Evolutionary conservation across 1,140 invertebrate genomes (phyloP).

Genomic region (Dendrolimus punctatus): DNA sequence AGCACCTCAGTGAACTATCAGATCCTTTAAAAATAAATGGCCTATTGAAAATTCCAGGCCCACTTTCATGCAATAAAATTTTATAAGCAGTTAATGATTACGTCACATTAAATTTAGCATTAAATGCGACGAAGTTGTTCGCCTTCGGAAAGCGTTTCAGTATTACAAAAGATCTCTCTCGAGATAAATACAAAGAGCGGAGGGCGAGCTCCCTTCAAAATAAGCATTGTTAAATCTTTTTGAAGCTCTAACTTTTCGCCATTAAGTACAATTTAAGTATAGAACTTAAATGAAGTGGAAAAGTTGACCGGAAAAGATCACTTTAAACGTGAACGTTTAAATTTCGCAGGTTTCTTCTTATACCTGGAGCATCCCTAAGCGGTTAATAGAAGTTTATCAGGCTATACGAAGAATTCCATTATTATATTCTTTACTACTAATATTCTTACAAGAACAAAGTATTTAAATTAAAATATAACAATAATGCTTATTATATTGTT

Average conservation of each 20-base stretch:
- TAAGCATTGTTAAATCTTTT: constrained; percentile 69
- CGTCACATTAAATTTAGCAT: constrained; percentile 7
- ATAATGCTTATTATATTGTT: too few relatives aligned
- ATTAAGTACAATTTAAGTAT: constrained; percentile 64
- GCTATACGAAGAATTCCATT: too few relatives aligned
- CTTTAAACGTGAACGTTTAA: constrained; percentile 5
- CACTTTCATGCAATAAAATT: constrained; percentile 6
- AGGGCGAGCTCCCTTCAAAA: constrained; percentile 52
- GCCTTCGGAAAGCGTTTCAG: constrained; percentile 23
- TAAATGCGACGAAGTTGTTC: constrained; percentile 14
- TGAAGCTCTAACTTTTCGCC: constrained; percentile 58
- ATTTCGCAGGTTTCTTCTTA: neutral
- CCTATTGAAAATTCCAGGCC: neutral
- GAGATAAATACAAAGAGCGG: constrained; percentile 35
- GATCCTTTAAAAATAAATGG: too few relatives aligned
- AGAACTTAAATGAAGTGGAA: constrained; percentile 68
- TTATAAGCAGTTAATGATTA: constrained; percentile 9
- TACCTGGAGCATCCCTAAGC: too few relatives aligned
- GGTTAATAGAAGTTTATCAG: too few relatives aligned
- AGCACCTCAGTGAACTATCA: too few relatives aligned
- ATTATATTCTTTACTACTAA: too few relatives aligned
- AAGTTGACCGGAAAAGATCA: constrained; percentile 50
- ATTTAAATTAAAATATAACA: too few relatives aligned
- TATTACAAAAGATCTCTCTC: constrained; percentile 27
- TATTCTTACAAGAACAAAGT: too few relatives aligned